These are phyloP conservation scores for Pyrgilauda ruficollis DNA, from an alignment of 2,113 vertebrate species.

Conservation along the genomic window DNA sequence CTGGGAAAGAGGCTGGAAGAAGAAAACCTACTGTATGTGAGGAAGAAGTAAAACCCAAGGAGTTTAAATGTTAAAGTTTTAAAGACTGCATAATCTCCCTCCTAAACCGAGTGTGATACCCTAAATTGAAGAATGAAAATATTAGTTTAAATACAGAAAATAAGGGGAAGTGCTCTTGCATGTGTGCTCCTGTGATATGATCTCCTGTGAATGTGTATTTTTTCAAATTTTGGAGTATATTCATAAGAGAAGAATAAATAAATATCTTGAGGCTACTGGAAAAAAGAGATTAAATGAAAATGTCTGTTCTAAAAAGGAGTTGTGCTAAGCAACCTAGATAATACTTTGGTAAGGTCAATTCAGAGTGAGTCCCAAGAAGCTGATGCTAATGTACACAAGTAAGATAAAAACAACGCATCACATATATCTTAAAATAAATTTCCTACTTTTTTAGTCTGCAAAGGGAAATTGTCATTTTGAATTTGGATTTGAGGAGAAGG, in stretches of 20 bases:
- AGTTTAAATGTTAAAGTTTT: neutral
- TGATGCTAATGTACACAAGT: neutral
- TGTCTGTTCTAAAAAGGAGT: neutral
- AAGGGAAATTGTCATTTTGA: neutral
- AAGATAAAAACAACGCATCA: neutral
- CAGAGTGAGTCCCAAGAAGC: neutral
- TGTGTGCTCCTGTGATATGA: neutral
- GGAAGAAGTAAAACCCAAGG: neutral
- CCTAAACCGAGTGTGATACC: neutral
- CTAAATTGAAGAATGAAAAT: neutral
- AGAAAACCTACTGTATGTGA: neutral
- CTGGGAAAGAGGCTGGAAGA: neutral
- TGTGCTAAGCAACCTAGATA: neutral
- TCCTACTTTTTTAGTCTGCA: neutral
- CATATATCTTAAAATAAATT: neutral
- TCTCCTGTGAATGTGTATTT: neutral
- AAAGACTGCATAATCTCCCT: neutral
- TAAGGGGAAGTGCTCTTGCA: neutral
- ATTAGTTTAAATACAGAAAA: neutral
- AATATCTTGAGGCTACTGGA: neutral
- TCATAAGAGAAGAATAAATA: neutral
- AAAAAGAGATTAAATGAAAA: neutral
- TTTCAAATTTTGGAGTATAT: neutral
- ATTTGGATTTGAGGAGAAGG: neutral
- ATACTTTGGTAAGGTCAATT: neutral